Conservation (phyloP, 2,113 vertebrate genomes). For the Tetrax tetrax region DNA sequence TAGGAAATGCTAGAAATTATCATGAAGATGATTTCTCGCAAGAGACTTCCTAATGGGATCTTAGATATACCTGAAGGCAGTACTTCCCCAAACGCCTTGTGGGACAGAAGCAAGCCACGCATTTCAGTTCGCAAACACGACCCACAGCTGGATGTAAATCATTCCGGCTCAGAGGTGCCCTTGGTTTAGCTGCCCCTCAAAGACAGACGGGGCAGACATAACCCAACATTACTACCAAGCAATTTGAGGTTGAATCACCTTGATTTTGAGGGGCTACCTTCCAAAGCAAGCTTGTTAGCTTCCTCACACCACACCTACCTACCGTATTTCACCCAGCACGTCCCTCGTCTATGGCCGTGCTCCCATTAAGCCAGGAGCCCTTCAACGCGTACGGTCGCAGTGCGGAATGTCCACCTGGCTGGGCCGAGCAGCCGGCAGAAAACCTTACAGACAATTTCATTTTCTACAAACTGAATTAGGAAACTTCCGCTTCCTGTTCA, state of each 20-base stretch:
- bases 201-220: neutral
- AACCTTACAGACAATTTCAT: neutral
- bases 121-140: neutral
- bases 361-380: neutral
- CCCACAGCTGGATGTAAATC: neutral
- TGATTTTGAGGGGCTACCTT: neutral
- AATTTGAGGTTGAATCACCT: neutral
- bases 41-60: neutral
- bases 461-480: neutral
- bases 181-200: neutral
- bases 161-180: neutral
- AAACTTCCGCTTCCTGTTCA: rapidly evolving
- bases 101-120: neutral
- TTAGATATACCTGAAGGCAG: neutral
- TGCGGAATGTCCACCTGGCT: neutral
- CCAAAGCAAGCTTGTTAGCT: neutral
- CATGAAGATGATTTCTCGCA: neutral
- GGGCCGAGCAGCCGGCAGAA: neutral
- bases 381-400: rapidly evolving
- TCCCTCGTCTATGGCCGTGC: neutral
- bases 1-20: neutral
- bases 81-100: neutral
- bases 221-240: neutral
- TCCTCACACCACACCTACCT: rapidly evolving
- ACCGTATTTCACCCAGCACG: rapidly evolving